A percentile compares a stretch with the other conserved stretches of the same genome.
Conservation (phyloP, 2,113 vertebrate genomes). For the Xenus cinereus region DNA sequence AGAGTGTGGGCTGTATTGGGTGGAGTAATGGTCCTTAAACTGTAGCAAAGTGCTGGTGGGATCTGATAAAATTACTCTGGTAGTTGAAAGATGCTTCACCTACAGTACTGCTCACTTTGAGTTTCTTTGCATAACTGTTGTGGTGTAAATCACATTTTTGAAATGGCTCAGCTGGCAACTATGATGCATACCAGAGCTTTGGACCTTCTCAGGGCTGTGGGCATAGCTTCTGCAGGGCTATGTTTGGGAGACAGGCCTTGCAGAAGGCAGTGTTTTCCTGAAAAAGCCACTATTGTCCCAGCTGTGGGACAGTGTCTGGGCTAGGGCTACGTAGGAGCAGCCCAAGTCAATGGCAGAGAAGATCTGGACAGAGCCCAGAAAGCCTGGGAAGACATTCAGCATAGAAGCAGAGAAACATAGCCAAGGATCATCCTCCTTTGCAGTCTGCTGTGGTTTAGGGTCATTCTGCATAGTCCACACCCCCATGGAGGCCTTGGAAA, state of each 20-base stretch:
- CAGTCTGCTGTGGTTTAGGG: not conserved
- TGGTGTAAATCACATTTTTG: not conserved
- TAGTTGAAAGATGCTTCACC: not conserved
- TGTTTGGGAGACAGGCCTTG: not conserved
- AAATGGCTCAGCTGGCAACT: not conserved
- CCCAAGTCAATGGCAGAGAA: not conserved
- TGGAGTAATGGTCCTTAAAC: not conserved
- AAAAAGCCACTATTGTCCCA: not conserved
- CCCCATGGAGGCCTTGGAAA: not conserved
- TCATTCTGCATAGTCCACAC: not conserved
- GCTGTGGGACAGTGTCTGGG: not conserved
- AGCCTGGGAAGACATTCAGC: not conserved
- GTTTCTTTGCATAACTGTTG: fast-evolving
- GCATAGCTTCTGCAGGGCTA: not conserved
- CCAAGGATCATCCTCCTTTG: not conserved
- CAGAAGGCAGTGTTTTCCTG: not conserved
- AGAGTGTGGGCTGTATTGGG: not conserved
- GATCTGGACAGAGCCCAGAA: not conserved
- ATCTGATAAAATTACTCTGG: not conserved
- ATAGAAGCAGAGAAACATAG: not conserved
- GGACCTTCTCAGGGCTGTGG: not conserved
- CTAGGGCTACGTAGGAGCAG: not conserved
- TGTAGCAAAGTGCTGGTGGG: not conserved
- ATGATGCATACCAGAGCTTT: fast-evolving
- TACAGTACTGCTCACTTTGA: not conserved